Evolutionary conservation across 2,113 vertebrate species (phyloP).

Genomic region (Cottus gobio): DNA sequence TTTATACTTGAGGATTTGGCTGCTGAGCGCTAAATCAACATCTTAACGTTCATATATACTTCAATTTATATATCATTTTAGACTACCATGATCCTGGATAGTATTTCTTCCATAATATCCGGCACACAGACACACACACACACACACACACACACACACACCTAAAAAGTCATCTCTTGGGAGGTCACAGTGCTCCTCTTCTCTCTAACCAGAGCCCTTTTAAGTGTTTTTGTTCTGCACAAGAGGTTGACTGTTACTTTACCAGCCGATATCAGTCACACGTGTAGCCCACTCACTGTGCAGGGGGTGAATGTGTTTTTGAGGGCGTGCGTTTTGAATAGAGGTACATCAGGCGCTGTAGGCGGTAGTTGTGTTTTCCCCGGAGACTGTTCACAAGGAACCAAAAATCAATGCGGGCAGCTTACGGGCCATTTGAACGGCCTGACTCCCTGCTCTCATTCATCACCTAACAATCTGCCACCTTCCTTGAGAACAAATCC

Average conservation of each 20-base stretch:
- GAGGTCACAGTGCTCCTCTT: not conserved
- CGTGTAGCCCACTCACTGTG: slow-evolving; percentile 7
- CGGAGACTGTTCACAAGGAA: slow-evolving; percentile 51
- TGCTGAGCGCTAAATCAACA: not conserved
- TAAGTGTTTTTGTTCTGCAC: slow-evolving; percentile 15
- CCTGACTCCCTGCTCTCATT: slow-evolving; percentile 60
- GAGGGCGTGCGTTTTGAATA: slow-evolving; percentile 31
- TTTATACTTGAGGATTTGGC: not conserved
- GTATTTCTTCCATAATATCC: not conserved
- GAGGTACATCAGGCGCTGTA: slow-evolving; percentile 40
- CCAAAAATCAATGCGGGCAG: slow-evolving; percentile 65
- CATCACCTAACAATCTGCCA: slow-evolving; percentile 65
- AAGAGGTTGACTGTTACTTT: slow-evolving; percentile 25
- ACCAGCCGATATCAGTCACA: slow-evolving; percentile 32
- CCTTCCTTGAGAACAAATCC: slow-evolving; percentile 51
- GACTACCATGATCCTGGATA: not conserved
- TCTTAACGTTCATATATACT: not conserved
- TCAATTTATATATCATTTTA: not conserved
- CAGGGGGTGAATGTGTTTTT: slow-evolving; percentile 11
- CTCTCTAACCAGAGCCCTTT: slow-evolving; percentile 10
- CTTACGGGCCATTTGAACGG: slow-evolving; percentile 63
- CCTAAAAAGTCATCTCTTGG: not conserved
- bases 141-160: too few relatives aligned
- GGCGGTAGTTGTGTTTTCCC: slow-evolving; percentile 51
- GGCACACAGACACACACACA: not conserved